These are phyloP conservation scores for Valencia hispanica DNA, from an alignment of 2,797 vertebrate species.

Conservation along the genomic window DNA sequence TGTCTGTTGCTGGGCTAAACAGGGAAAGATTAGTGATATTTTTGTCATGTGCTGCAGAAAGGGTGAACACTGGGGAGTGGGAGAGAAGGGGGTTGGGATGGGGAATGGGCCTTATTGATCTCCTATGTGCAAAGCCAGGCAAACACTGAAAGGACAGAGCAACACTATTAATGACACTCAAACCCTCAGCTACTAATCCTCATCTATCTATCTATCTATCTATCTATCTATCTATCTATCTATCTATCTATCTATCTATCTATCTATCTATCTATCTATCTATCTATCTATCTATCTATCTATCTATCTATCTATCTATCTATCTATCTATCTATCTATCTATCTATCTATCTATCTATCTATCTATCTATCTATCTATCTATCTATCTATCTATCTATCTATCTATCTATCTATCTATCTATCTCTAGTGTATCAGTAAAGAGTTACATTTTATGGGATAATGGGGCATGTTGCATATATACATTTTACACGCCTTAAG, in stretches of 20 bases:
- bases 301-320: conserved; percentile 26
- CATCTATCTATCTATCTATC: conserved; percentile 63
- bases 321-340: conserved; percentile 28
- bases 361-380: conserved; percentile 25
- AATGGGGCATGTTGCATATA: not conserved
- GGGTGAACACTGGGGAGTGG: conserved; percentile 51
- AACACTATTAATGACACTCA: conserved; percentile 79
- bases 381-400: conserved; percentile 28
- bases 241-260: conserved; percentile 62
- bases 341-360: conserved; percentile 19
- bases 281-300: conserved; percentile 40
- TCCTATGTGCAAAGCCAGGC: conserved; percentile 82
- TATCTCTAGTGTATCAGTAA: too few relatives aligned
- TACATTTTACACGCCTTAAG: not conserved
- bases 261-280: conserved; percentile 54
- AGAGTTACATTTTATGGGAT: not conserved
- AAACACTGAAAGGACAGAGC: conserved; percentile 82
- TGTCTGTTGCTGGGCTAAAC: conserved; percentile 66
- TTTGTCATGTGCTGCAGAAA: conserved; percentile 60
- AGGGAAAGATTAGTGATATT: conserved; percentile 71
- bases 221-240: conserved; percentile 61
- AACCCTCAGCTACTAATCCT: conserved; percentile 62
- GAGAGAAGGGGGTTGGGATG: conserved; percentile 73
- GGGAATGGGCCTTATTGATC: conserved; percentile 82
- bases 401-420: conserved; percentile 19